Evolutionary conservation across 2,888 invertebrate genomes (phyloP).

Genomic region (Pilophorus perplexus): DNA sequence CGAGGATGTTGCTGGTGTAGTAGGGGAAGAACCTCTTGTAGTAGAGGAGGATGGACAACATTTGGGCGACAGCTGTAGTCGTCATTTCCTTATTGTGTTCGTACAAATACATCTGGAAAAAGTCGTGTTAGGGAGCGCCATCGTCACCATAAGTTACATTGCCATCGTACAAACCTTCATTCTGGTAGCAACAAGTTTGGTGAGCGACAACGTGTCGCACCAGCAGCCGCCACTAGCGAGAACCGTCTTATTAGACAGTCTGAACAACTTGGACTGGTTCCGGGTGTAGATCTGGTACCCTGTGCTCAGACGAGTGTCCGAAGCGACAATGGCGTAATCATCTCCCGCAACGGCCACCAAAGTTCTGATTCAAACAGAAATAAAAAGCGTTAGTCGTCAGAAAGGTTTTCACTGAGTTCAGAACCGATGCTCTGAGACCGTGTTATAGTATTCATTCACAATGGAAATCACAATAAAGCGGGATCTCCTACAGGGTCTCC

Average conservation of each 20-base stretch:
- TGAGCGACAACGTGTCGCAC: slow-evolving; percentile 92
- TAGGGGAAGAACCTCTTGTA: slow-evolving; percentile 98
- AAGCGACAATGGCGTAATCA: slow-evolving; percentile 91
- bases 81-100: slow-evolving; percentile 91
- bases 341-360: slow-evolving; percentile 94
- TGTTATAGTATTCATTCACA: too few species aligned
- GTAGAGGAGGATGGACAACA: slow-evolving; percentile 93
- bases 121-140: too few species aligned
- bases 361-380: slow-evolving; percentile 62
- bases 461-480: not conserved
- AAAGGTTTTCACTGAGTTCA: too few species aligned
- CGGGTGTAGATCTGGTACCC: slow-evolving; percentile 89
- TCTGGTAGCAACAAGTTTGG: slow-evolving; percentile 75
- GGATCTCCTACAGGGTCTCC: too few species aligned
- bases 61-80: slow-evolving; percentile 89
- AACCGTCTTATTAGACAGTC: slow-evolving; percentile 76
- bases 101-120: slow-evolving; percentile 79
- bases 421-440: too few species aligned
- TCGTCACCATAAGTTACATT: too few species aligned
- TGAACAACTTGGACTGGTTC: slow-evolving; percentile 82
- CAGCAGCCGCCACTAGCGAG: slow-evolving; percentile 96
- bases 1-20: slow-evolving; percentile 91
- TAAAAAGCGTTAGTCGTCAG: too few species aligned
- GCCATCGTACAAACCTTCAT: slow-evolving; percentile 72
- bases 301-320: slow-evolving; percentile 88